Evolutionary conservation across 2,113 vertebrate genomes (phyloP).

Genomic region (Chlamydotis undulata): DNA sequence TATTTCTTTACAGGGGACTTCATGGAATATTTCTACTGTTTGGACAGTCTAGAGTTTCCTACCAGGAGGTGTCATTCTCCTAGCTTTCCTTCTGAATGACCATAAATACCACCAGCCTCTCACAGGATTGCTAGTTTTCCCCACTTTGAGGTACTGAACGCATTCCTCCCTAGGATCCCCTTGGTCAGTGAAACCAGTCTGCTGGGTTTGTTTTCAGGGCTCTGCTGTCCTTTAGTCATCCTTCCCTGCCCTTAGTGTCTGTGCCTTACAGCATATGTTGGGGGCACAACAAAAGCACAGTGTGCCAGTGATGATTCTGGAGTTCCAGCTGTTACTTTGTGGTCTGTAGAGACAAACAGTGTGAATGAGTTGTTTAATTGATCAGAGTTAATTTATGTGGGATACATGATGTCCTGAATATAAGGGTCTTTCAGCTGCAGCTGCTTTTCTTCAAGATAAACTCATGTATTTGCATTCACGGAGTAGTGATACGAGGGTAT

Average conservation of each 20-base stretch:
- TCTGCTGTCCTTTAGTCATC: background rate
- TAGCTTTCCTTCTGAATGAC: background rate
- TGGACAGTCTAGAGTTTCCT: background rate
- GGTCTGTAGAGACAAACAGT: constrained; percentile 24
- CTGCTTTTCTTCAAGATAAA: background rate
- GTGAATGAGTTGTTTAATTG: constrained; percentile 26
- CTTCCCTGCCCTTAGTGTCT: background rate
- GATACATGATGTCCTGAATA: background rate
- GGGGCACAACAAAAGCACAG: background rate
- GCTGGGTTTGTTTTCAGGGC: background rate
- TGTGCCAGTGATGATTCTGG: background rate
- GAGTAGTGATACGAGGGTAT: background rate
- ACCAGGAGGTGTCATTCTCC: background rate
- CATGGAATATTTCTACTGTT: background rate
- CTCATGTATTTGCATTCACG: background rate
- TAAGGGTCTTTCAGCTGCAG: background rate
- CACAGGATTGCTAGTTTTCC: background rate
- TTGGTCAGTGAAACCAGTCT: background rate
- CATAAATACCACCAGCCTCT: background rate
- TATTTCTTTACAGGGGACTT: background rate
- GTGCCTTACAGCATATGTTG: background rate
- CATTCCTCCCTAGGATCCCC: background rate
- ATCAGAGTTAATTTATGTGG: background rate
- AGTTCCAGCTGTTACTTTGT: constrained; percentile 15
- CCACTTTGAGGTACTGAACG: background rate